A percentile compares a stretch with the other conserved stretches of the same genome.
Conservation (phyloP, 2,113 vertebrate genomes). For the Theristicus caerulescens region DNA sequence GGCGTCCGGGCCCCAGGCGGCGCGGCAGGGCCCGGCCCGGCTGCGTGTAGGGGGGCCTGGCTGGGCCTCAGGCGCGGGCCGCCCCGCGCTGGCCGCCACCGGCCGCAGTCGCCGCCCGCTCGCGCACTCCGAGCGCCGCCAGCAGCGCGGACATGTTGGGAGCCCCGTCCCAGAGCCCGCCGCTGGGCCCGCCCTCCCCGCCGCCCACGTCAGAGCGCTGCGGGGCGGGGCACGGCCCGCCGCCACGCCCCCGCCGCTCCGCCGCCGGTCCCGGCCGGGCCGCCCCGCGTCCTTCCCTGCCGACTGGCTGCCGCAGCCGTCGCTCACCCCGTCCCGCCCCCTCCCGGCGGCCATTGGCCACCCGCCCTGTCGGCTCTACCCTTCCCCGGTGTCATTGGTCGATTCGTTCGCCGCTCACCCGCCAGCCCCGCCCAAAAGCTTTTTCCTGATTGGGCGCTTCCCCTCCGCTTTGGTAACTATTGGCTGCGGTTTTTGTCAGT, state of each 20-base stretch:
- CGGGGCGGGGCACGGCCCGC: neutral
- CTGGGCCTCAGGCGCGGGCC: neutral
- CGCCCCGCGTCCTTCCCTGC: neutral
- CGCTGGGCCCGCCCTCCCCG: neutral
- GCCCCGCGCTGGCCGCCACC: neutral
- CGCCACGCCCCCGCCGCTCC: neutral
- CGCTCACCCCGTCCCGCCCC: neutral
- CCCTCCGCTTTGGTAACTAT: neutral
- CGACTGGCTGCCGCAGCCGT: neutral
- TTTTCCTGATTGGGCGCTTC: neutral
- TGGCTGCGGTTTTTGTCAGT: neutral
- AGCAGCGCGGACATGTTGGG: constrained; percentile 46
- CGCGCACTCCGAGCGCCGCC: constrained; percentile 1
- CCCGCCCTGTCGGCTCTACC: neutral
- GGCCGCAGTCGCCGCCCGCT: neutral
- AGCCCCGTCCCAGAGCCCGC: constrained; percentile 32
- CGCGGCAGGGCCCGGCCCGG: neutral
- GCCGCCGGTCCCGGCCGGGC: neutral
- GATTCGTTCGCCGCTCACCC: neutral
- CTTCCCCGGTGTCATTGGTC: neutral
- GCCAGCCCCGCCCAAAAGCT: neutral
- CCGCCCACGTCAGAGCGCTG: constrained; percentile 34
- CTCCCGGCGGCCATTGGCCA: neutral
- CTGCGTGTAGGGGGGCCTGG: neutral
- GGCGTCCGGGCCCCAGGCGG: neutral